A percentile compares a stretch with the other conserved stretches of the same genome.
Conservation (phyloP, 2,113 vertebrate species). For the Protobothrops flavoviridis region DNA sequence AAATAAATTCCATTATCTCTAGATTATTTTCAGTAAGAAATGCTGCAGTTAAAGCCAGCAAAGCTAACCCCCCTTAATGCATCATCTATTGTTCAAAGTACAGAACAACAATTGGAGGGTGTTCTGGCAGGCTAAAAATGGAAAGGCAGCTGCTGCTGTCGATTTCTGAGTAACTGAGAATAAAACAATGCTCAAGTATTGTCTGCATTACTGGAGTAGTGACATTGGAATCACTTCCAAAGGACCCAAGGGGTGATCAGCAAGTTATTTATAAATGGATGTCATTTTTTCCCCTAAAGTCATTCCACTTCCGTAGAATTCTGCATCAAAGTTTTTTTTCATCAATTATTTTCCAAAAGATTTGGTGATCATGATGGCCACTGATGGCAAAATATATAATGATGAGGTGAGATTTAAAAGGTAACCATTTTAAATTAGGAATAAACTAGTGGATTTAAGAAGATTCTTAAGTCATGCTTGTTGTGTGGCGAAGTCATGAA, state of each 20-base stretch:
- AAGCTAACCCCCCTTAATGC: slow-evolving; percentile 19
- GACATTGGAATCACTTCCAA: slow-evolving; percentile 62
- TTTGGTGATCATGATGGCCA: background rate
- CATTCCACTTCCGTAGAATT: slow-evolving; percentile 57
- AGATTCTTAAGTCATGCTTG: background rate
- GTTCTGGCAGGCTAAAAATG: slow-evolving; percentile 74
- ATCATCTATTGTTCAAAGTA: slow-evolving; percentile 75
- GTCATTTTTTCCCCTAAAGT: slow-evolving; percentile 62
- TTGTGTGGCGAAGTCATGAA: background rate
- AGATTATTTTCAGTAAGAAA: slow-evolving; percentile 32
- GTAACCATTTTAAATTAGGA: background rate
- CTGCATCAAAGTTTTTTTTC: slow-evolving; percentile 25
- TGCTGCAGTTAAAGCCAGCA: slow-evolving; percentile 40
- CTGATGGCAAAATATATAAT: slow-evolving; percentile 16
- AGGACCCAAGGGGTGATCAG: slow-evolving; percentile 55
- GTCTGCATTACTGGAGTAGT: slow-evolving; percentile 68
- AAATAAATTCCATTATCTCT: slow-evolving; percentile 34
- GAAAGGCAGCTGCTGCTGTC: slow-evolving; percentile 77
- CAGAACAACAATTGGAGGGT: slow-evolving; percentile 76
- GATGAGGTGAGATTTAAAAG: rapidly evolving
- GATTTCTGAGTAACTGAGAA: slow-evolving; percentile 70
- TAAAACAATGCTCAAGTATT: slow-evolving; percentile 73
- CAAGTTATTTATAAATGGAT: slow-evolving; percentile 59
- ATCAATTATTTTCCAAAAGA: slow-evolving; percentile 1
- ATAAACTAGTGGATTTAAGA: background rate